Base-by-base conservation (phyloP, 2,113 vertebrate species). In the Dunckerocampus dactyliophorus region DNA sequence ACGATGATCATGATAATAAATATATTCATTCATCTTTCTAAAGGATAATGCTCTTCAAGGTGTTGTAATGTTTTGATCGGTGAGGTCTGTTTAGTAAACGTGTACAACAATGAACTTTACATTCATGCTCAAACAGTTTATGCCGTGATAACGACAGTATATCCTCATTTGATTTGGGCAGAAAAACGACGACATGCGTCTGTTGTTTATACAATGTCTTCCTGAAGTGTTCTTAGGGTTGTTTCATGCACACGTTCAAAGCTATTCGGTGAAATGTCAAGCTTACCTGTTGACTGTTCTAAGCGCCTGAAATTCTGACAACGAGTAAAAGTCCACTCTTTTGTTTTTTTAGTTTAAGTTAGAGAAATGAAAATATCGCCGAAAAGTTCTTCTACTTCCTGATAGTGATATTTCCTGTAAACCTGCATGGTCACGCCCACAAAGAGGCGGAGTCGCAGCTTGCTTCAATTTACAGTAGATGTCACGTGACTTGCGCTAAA, bases 341-440 rank as follows among this genome's bases (percentile, higher is more conserved):
- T 8, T 37, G 1, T 9, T 10, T 37, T 12, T 42, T 17, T 3
- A 28, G 42, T 59, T 22, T 8, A 14, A 37, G 65, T 47, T 42
- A 28, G 28, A 71, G 69, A 67, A 39, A 63, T 24, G 72, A 72
- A 51, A 67, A 64, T 63, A 71, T 72, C 5, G 15, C 16, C 16
- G 3, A 15, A 54, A 75, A 71, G 63, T 48, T 20, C 21, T 37
- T 77, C 28, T 65, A 87, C 88, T 90, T 90, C 88, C 88, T 90
- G 82, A 75, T 83, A 28, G 31, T 78, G 64, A 53, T 47, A 57
- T 74, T 90, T 90, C 88, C 88, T 88, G 87, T 85, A 84, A 89
- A 81, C 63, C 74, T 76, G 79, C 12, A 1, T 43, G 15, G 60
- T 1, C 47, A 77, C 85, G 79, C 87, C 84, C 63, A 82, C 84